Conservation (phyloP, 23 tunicate species). For the Phallusia fumigata region DNA sequence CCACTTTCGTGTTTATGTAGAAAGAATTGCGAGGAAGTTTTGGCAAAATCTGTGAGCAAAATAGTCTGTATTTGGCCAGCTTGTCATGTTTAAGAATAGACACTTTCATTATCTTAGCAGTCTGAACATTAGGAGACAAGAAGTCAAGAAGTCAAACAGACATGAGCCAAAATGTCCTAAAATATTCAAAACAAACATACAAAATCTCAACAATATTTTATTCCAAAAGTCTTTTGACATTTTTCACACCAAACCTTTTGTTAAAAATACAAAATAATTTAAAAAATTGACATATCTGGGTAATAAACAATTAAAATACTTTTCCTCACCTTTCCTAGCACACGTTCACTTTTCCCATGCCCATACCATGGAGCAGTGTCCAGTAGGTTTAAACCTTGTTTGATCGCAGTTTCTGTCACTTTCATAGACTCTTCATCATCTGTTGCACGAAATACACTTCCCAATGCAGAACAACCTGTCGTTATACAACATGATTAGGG, state of each 20-base stretch:
- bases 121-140: too few species aligned
- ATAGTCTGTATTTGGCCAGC: neutral
- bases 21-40: slow-evolving; percentile 48
- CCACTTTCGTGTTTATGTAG: slow-evolving; percentile 56
- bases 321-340: slow-evolving; percentile 57
- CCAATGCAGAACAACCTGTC: slow-evolving; percentile 63
- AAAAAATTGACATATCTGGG: too few species aligned
- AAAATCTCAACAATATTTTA: too few species aligned
- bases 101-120: too few species aligned
- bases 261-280: too few species aligned
- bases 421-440: slow-evolving; percentile 50
- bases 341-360: slow-evolving; percentile 71
- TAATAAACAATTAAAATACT: too few species aligned
- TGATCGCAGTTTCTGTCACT: slow-evolving; percentile 50
- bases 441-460: slow-evolving; percentile 61
- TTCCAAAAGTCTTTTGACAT: too few species aligned
- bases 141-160: too few species aligned
- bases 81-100: too few species aligned
- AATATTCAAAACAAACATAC: too few species aligned
- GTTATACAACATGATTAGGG: neutral
- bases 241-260: too few species aligned
- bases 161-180: too few species aligned
- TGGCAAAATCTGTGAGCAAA: slow-evolving; percentile 45
- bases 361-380: slow-evolving; percentile 98
- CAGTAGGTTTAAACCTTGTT: slow-evolving; percentile 69